Conservation (phyloP, 2,113 vertebrate species). For the Petaurus breviceps region DNA sequence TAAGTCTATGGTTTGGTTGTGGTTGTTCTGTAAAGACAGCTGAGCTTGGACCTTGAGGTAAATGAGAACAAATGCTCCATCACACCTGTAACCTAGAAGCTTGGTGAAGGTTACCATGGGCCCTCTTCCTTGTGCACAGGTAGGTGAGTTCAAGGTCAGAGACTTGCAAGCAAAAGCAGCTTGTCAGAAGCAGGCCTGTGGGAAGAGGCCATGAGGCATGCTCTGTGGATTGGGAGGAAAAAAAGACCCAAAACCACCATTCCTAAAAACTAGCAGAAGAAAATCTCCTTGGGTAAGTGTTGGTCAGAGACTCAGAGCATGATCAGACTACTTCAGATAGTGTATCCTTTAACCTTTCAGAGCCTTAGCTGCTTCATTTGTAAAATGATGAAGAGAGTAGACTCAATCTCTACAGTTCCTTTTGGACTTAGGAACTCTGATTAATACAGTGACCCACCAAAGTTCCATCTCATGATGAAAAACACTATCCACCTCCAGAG, state of each 20-base stretch:
- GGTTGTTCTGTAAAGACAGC: background rate
- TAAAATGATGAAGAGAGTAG: background rate
- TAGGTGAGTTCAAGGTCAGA: background rate
- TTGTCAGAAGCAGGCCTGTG: background rate
- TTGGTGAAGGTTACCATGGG: background rate
- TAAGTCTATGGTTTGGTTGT: background rate
- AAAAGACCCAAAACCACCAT: background rate
- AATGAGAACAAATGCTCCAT: fast-evolving
- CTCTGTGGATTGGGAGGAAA: background rate
- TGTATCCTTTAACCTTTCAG: background rate
- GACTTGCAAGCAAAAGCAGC: background rate
- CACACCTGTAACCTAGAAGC: background rate
- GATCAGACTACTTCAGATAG: background rate
- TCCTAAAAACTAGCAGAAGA: background rate
- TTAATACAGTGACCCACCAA: background rate
- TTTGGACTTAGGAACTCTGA: background rate
- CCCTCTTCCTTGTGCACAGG: background rate
- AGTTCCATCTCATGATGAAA: background rate
- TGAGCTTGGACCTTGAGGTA: background rate
- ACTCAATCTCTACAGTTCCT: background rate
- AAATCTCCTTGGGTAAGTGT: background rate
- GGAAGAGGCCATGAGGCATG: background rate
- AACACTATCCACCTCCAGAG: background rate
- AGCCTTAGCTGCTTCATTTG: background rate
- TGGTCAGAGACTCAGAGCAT: background rate